Base-by-base conservation (phyloP, 37 sponge, comb jelly and placozoan species). In the Halichondria panicea region DNA sequence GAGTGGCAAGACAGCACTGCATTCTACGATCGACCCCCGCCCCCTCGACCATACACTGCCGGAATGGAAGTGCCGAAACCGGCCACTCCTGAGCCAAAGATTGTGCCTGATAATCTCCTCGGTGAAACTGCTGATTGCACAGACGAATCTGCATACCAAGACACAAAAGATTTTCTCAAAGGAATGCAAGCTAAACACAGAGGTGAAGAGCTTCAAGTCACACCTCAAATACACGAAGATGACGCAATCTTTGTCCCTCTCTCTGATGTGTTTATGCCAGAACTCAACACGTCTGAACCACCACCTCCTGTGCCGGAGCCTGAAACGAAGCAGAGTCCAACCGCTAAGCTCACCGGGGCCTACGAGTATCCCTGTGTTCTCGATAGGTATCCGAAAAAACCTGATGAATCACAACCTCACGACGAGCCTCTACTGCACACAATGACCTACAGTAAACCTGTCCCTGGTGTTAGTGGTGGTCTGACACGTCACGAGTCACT, bases 101-200 rank as follows among this genome's bases (percentile, higher is more conserved):
- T n/a, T n/a, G n/a, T n/a, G n/a, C n/a, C n/a, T n/a, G n/a, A n/a
- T 4, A 44, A 48, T 13, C 21, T 15, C 9, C 21, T 56, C 60
- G 43, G 22, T 30, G 48, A 48, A 18, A 72, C 42, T 1, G 53
- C 48, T 13, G 83, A 83, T 46, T 65, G 31, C 48, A 83, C 83
- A 28, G 83, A 76, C 28, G 75, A 68, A 0, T 83, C 83, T 22
- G 27, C 83, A 0, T 83, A 83, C 31, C 56, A 73, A 24, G 83
- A 83, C 42, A 59, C 83, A 19, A 43, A 19, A 5, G 50, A 61
- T n/a, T 57, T 83, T 44, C 66, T 83, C 1, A 19, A 56, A 22
- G 41, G 40, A 6, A 40, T 43, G 6, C 68, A 35, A 0, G 4
- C 18, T 12, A 25, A 38, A 30, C 31, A 79, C 52, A 70, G 42